These are phyloP conservation scores for Holothuria glaberrima DNA, from an alignment of 35 echinoderm and acorn worm species.

Conservation along the genomic window DNA sequence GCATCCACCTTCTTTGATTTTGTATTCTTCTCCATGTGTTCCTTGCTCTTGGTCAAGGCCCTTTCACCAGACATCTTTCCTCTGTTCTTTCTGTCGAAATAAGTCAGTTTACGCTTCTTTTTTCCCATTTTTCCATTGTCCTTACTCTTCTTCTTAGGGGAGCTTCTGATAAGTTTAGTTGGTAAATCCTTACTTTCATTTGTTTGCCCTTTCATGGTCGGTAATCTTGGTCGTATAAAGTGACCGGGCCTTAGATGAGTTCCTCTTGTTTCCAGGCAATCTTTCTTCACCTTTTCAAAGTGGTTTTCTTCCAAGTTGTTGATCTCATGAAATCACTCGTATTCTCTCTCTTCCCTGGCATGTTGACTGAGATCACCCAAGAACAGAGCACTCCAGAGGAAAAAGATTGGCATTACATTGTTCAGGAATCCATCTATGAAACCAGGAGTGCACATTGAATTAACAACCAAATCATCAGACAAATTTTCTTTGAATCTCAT, in stretches of 20 bases:
- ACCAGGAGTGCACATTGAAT: neutral
- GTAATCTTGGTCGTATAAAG: neutral
- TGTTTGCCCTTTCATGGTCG: neutral
- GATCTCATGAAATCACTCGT: neutral
- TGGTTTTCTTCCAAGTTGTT: neutral
- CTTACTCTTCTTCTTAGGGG: neutral
- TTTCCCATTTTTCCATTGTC: neutral
- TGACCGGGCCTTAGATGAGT: neutral
- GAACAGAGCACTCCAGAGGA: conserved; percentile 22
- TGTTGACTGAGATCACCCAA: neutral
- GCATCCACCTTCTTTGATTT: neutral
- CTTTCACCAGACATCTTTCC: neutral
- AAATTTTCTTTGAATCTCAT: too few species aligned
- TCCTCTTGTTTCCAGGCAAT: neutral
- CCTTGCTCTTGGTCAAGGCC: too few species aligned
- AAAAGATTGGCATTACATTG: neutral
- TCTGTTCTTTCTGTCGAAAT: neutral
- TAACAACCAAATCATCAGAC: too few species aligned
- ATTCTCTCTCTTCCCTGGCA: neutral
- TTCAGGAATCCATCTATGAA: neutral
- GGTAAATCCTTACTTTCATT: conserved; percentile 3
- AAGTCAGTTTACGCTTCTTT: neutral
- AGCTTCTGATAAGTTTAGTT: neutral
- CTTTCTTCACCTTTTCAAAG: conserved; percentile 1
- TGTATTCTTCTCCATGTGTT: neutral